Percentiles rank a stretch among this genome's conserved stretches.
These are phyloP conservation scores for Spea bombifrons DNA, from an alignment of 2,113 vertebrate species.

Conservation along the genomic window DNA sequence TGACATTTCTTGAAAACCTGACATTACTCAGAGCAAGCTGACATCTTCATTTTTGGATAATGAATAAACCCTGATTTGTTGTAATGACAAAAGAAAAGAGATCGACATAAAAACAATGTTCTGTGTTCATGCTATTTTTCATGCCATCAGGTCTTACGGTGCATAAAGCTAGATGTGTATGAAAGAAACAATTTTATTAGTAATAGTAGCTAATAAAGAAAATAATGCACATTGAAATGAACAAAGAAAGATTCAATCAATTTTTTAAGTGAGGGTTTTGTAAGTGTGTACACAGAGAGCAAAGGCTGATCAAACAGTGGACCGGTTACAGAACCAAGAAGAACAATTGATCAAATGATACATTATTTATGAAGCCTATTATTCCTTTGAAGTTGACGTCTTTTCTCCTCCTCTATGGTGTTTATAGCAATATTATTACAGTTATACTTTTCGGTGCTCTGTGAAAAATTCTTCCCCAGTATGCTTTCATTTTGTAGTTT, in stretches of 20 bases:
- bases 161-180: too few relatives aligned
- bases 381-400: constrained; percentile 11
- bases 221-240: background rate
- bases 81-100: too few relatives aligned
- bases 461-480: background rate
- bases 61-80: too few relatives aligned
- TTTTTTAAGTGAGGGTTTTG: constrained; percentile 28
- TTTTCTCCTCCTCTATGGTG: background rate
- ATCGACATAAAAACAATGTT: too few relatives aligned
- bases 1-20: too few relatives aligned
- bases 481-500: constrained; percentile 9
- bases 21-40: too few relatives aligned
- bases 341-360: constrained; percentile 35
- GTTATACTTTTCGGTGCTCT: background rate
- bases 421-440: background rate
- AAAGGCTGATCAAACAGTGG: constrained; percentile 28
- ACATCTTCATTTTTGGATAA: too few relatives aligned
- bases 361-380: constrained; percentile 26
- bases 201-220: too few relatives aligned
- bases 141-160: too few relatives aligned
- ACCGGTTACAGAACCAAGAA: constrained; percentile 25
- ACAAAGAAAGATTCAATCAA: constrained; percentile 14
- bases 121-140: too few relatives aligned
- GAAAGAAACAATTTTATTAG: too few relatives aligned
- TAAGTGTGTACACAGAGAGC: constrained; percentile 17